Conservation (phyloP, 2,888 invertebrate genomes). For the Drosophila recens region DNA sequence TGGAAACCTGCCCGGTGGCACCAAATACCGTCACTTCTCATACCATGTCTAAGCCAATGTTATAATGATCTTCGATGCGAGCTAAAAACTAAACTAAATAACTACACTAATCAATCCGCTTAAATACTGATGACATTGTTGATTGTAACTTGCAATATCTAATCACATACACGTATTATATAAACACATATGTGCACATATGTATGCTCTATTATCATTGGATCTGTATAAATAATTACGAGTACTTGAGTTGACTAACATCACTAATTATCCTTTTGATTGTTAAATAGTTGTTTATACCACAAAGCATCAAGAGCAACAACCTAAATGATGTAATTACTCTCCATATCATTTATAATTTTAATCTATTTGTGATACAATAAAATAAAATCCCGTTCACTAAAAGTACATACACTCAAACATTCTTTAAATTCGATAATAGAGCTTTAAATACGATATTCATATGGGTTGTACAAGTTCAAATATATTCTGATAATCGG, state of each 20-base stretch:
- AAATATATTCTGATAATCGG: neutral
- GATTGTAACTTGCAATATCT: constrained; percentile 49
- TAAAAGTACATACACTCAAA: constrained; percentile 38
- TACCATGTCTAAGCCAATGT: constrained; percentile 90
- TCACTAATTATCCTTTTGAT: constrained; percentile 62
- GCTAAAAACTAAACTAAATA: constrained; percentile 17
- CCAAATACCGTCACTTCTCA: constrained; percentile 93
- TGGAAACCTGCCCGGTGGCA: constrained; percentile 93
- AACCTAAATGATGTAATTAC: constrained; percentile 49
- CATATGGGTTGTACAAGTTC: constrained; percentile 49
- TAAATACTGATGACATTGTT: constrained; percentile 38
- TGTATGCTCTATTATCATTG: constrained; percentile 37
- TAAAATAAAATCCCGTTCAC: constrained; percentile 69
- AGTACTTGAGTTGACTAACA: constrained; percentile 58
- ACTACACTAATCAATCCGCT: constrained; percentile 50
- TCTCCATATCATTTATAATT: constrained; percentile 56
- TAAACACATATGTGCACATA: constrained; percentile 30
- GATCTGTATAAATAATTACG: constrained; percentile 52
- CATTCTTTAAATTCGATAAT: constrained; percentile 36
- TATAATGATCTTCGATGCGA: constrained; percentile 41
- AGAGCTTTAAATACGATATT: constrained; percentile 78
- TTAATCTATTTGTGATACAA: constrained; percentile 82
- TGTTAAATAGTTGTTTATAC: constrained; percentile 58
- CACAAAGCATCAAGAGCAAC: constrained; percentile 29
- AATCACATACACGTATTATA: constrained; percentile 27